Base-by-base conservation (phyloP, 1,140 invertebrate species). In the Hestina assimilis region DNA sequence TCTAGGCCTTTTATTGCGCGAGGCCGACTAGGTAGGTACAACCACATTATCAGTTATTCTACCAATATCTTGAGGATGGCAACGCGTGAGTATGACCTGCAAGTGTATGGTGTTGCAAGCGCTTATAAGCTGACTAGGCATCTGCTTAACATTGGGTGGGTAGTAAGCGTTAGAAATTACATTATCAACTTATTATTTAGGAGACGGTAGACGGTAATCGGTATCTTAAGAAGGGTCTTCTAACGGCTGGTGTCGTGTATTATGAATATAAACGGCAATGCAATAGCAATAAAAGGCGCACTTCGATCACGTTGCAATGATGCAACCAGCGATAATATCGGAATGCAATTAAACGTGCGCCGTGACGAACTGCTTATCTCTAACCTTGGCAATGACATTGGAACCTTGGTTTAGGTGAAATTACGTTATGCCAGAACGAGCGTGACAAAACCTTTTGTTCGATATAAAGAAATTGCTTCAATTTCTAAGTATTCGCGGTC, bases 371-470 rank as follows among this genome's bases (percentile, higher is more conserved):
- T 11, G 63, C 63, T 72, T 72, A 72, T 69, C 69, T 45, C 38
- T 50, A 61, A 56, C 69, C 69, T 72, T 72, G 66, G 69, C 69
- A 72, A 24, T 72, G 69, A 72, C 69, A 66, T 69, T 72, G 63
- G 26, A 40, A 53, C 55, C 58, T 57, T 54, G 57, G 47, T 52
- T 48, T 33, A 17, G 57, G 40, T 51, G 55, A 52, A 59, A 52
- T 52, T 54, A 21, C 50, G 56, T 54, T 45, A 41, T 35, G 35
- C 42, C 55, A 50, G 31, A 24, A 42, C 42, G 48, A 62, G 67
- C 63, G 53, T 66, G 54, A 57, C 59, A 21, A 48, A 3, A 15
- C 28, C 53, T 45, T 38, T 60, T 60, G 42, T 56, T 51, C 8
- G 19, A 38, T 17, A 9, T 19, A 8, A 11, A 45, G 33, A 40